Evolutionary conservation across 2,888 invertebrate genomes (phyloP).

Genomic region (Girardia tigrina): DNA sequence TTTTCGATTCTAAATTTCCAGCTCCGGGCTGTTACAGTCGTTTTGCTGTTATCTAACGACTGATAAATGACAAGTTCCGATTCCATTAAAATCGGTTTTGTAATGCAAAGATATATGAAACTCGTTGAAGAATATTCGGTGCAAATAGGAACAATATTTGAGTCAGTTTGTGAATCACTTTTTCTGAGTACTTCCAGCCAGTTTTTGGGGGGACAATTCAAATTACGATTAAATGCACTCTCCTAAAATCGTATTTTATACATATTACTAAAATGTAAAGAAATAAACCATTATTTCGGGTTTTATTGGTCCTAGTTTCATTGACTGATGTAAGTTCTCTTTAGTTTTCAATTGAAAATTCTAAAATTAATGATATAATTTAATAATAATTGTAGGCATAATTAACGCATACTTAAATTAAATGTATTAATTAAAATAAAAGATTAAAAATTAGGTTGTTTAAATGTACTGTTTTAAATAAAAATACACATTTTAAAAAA

Average conservation of each 20-base stretch:
- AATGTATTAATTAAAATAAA: not conserved
- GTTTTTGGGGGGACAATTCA: not conserved
- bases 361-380: not conserved
- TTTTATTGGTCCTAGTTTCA: not conserved
- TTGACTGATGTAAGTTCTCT: not conserved
- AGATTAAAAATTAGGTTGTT: too few species aligned
- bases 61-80: not conserved
- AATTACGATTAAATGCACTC: not conserved
- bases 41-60: not conserved
- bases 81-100: not conserved
- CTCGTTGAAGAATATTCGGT: not conserved
- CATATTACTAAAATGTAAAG: not conserved
- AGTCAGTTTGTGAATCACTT: not conserved
- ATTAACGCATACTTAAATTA: not conserved
- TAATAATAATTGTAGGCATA: too few species aligned
- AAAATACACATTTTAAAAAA: too few species aligned
- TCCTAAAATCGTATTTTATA: not conserved
- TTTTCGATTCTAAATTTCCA: slow-evolving; percentile 1
- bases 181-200: not conserved
- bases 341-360: not conserved
- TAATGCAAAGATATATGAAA: not conserved
- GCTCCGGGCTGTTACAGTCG: not conserved
- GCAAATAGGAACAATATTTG: not conserved
- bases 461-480: too few species aligned
- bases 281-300: not conserved